Base-by-base conservation (phyloP, 1,140 invertebrate genomes). In the Heliconius hewitsoni region DNA sequence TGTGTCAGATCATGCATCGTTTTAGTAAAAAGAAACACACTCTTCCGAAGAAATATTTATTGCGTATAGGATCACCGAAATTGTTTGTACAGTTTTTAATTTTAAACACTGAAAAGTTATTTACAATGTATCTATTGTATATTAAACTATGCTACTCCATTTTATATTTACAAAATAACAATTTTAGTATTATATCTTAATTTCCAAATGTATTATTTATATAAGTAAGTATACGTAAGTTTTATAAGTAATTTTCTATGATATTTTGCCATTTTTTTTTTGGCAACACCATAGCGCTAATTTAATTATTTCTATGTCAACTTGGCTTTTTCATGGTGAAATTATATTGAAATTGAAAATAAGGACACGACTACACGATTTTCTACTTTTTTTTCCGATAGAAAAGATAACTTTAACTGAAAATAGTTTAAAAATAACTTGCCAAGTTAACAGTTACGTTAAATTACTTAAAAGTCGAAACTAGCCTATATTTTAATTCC, bases 41-140 rank as follows among this genome's bases (percentile, higher is more conserved):
- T 50, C 50, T 74, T 88, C 80, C 85, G 86, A 87, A 88, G 87
- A 88, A 88, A 52, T 90, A 87, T 94, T 94, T 94, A 94, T 94
- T 94, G 91, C 91, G 85, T 94, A 94, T 89, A 85, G 89, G 86
- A 94, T 92, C 91, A 94, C 91, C 88, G 91, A 94, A 94, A 92
- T 89, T 86, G 82, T 94, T 93, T 94, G 89, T 94, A 94, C 92
- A 94, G 81, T 88, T 82, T 19, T 81, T 84, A 90, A 86, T 89
- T 90, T 87, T 90, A 85, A 86, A 88, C 92, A 92, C 86, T 88
- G 90, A 92, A 87, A 87, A 88, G 83, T 87, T 91, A 91, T 94
- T 88, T 92, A 92, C 89, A 94, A 84, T 84, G 60, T 66, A 66
- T 30, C 60, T 27, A 82, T 13, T 57, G 78, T 88, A 84, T 82